These are phyloP conservation scores for Calidris pygmaea DNA, from an alignment of 2,113 vertebrate genomes.

Conservation along the genomic window DNA sequence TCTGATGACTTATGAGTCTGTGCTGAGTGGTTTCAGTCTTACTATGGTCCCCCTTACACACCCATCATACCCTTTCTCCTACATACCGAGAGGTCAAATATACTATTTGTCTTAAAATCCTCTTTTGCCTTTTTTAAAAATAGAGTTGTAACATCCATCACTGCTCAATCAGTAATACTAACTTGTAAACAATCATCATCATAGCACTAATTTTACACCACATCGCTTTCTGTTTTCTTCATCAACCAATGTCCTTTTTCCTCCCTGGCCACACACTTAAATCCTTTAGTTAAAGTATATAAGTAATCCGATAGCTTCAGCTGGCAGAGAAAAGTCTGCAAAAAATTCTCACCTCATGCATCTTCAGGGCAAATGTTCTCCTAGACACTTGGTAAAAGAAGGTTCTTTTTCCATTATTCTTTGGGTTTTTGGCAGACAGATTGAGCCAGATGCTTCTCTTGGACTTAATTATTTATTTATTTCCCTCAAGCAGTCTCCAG, in stretches of 20 bases:
- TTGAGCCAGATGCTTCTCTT: conserved; percentile 29
- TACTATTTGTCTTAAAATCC: not conserved
- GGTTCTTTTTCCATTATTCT: conserved; percentile 12
- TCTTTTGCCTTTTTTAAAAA: not conserved
- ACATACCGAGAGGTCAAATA: not conserved
- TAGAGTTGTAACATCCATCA: not conserved
- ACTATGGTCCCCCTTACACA: not conserved
- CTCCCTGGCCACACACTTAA: not conserved
- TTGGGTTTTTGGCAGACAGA: not conserved
- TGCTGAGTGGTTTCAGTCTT: not conserved
- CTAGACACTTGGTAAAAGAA: not conserved
- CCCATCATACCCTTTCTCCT: not conserved
- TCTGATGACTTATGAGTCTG: not conserved
- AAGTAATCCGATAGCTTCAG: not conserved
- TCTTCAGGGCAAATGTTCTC: not conserved
- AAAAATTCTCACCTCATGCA: not conserved
- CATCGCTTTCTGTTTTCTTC: not conserved
- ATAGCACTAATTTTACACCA: not conserved
- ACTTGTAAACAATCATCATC: not conserved
- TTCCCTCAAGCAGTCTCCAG: not conserved
- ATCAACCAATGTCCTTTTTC: not conserved
- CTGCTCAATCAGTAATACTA: not conserved
- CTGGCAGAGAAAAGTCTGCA: not conserved
- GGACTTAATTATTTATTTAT: conserved; percentile 49
- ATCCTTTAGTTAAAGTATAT: not conserved